Percentiles rank a stretch among this genome's conserved stretches.
These are phyloP conservation scores for Sinocyclocheilus grahami DNA, from an alignment of 2,113 vertebrate species.

Conservation along the genomic window DNA sequence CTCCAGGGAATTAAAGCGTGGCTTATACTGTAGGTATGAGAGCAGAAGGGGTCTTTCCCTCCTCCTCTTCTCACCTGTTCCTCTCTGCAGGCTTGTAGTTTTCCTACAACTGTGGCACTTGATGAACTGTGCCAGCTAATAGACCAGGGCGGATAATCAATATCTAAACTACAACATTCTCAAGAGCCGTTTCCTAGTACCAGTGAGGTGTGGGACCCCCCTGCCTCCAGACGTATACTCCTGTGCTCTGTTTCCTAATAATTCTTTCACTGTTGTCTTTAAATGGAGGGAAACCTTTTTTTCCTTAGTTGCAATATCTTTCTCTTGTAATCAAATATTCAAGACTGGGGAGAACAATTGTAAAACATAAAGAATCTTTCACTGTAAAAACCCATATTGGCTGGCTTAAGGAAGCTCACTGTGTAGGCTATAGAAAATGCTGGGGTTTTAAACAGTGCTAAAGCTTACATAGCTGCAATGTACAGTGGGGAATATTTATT, in stretches of 20 bases:
- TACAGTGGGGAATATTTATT: too few species aligned
- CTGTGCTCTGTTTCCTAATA: not conserved
- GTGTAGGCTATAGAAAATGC: not conserved
- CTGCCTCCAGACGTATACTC: not conserved
- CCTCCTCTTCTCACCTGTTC: slow-evolving; percentile 13
- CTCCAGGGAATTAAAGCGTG: too few species aligned
- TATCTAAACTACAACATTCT: slow-evolving; percentile 31
- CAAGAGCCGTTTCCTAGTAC: slow-evolving; percentile 5
- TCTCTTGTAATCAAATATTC: not conserved
- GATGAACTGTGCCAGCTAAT: slow-evolving; percentile 40
- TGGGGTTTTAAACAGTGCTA: not conserved
- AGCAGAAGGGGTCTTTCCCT: not conserved
- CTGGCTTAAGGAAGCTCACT: not conserved
- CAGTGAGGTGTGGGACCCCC: not conserved
- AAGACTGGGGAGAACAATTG: not conserved
- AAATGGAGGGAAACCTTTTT: not conserved
- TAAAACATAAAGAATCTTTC: not conserved
- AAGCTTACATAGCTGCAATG: too few species aligned
- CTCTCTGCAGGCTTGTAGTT: not conserved
- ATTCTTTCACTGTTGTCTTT: not conserved
- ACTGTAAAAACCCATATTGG: not conserved
- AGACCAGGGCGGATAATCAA: slow-evolving; percentile 42
- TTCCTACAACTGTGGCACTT: slow-evolving; percentile 4
- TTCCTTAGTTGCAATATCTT: slow-evolving; percentile 8
- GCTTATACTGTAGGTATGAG: not conserved